These are phyloP conservation scores for Protaetia brevitarsis DNA, from an alignment of 1,140 invertebrate genomes.

Conservation along the genomic window DNA sequence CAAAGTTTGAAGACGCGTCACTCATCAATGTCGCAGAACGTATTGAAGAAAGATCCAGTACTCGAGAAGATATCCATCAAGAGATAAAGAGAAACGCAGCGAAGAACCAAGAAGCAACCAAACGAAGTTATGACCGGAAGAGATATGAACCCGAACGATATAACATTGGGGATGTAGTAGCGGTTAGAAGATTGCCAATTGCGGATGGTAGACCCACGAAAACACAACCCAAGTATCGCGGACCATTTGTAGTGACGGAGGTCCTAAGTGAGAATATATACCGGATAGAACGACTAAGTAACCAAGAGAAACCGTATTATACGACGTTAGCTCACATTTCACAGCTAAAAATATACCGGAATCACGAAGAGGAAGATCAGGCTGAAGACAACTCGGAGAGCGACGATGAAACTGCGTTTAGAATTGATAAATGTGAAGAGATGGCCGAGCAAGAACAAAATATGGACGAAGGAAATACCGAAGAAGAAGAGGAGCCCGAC, in stretches of 20 bases:
- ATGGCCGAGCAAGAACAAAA: no score
- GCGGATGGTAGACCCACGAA: not conserved
- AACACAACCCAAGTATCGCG: not conserved
- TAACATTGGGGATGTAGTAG: not conserved
- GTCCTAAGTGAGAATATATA: constrained; percentile 36
- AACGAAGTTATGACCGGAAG: not conserved
- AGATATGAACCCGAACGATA: not conserved
- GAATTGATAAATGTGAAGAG: no score
- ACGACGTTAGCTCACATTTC: no score
- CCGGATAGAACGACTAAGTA: no score
- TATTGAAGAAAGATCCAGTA: not conserved
- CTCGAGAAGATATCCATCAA: not conserved
- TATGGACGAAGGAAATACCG: no score
- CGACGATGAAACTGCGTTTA: no score
- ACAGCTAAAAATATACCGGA: no score
- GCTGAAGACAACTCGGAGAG: no score
- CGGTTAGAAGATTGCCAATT: not conserved
- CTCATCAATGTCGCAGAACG: not conserved
- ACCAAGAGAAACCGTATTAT: no score
- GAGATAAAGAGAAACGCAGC: not conserved
- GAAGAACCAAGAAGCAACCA: not conserved
- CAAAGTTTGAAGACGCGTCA: not conserved
- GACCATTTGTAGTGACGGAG: constrained; percentile 40
- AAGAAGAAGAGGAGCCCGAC: no score
- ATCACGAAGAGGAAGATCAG: no score